Evolutionary conservation across 2,797 vertebrate species (phyloP).

Genomic region (Semaprochilodus insignis): DNA sequence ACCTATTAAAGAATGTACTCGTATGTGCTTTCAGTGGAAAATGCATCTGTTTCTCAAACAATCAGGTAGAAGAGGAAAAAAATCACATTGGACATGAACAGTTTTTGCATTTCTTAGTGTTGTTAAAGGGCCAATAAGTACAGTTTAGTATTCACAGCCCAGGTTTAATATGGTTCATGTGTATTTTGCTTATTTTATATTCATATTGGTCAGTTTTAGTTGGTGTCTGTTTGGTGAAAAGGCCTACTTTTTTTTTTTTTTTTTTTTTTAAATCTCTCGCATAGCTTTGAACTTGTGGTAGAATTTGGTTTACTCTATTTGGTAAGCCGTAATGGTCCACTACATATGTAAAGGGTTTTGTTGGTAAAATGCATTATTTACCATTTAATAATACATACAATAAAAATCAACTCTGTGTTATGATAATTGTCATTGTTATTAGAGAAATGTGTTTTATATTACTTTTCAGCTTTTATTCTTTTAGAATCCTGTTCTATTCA

Average conservation of each 20-base stretch:
- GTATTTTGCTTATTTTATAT: background rate
- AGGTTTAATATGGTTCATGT: background rate
- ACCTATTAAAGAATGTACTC: constrained; percentile 3
- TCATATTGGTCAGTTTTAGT: background rate
- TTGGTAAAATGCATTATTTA: too few species aligned
- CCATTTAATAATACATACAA: too few species aligned
- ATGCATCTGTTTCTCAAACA: background rate
- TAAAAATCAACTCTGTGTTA: too few species aligned
- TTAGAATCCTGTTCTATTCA: too few species aligned
- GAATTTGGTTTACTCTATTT: background rate
- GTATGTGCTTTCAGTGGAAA: background rate
- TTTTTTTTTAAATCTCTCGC: background rate
- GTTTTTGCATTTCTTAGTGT: background rate
- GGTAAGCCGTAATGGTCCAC: constrained; percentile 1
- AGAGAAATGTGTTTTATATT: too few species aligned
- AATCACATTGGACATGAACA: background rate
- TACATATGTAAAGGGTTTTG: background rate
- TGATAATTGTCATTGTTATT: too few species aligned
- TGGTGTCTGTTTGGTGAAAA: background rate
- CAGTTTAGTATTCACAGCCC: background rate
- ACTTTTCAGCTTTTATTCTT: too few species aligned
- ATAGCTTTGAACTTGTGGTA: background rate
- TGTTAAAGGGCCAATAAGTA: background rate
- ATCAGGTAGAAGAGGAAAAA: background rate
- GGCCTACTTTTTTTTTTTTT: background rate